phyloP scores from a whole-genome alignment of 1,140 invertebrate genomes.

The Brachionus rubens region DNA sequence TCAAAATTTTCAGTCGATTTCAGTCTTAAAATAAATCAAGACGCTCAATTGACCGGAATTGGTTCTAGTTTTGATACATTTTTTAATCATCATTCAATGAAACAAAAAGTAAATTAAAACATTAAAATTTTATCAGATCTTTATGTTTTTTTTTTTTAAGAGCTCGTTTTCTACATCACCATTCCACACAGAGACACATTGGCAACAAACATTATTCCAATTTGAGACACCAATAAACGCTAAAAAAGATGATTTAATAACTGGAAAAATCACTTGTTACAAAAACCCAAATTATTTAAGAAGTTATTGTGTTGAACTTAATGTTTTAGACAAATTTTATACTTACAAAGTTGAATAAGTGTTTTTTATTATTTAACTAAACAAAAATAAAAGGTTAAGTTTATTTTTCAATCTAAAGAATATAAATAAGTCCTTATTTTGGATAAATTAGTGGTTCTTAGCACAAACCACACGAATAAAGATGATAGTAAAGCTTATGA shows the following conservation, averaged over 20 bases:
- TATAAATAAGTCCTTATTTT: too few relatives aligned
- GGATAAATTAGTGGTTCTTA: too few relatives aligned
- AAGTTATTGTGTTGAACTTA: conserved; percentile 11
- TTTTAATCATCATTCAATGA: conserved; percentile 12
- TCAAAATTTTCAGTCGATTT: neutral
- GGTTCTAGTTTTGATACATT: conserved; percentile 43
- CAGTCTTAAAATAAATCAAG: conserved; percentile 12
- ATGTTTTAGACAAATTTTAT: conserved; percentile 29
- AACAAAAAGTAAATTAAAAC: neutral
- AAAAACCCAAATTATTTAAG: conserved; percentile 26
- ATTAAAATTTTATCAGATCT: neutral
- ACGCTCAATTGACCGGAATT: conserved; percentile 4
- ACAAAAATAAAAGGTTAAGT: neutral
- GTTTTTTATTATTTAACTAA: neutral
- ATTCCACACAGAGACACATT: conserved; percentile 20
- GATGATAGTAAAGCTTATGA: too few relatives aligned
- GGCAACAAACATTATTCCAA: conserved; percentile 45
- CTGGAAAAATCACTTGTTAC: conserved; percentile 30
- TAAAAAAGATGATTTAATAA: conserved; percentile 22
- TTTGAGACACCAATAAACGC: neutral
- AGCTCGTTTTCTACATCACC: conserved; percentile 46
- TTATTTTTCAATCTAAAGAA: too few relatives aligned
- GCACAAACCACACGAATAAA: too few relatives aligned
- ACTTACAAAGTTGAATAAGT: conserved; percentile 43
- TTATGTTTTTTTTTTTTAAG: neutral